Evolutionary conservation across 1,140 invertebrate species (phyloP), one percentile per base, ranked within the genome.

Genomic region (Stenopsyche tienmushanensis): DNA sequence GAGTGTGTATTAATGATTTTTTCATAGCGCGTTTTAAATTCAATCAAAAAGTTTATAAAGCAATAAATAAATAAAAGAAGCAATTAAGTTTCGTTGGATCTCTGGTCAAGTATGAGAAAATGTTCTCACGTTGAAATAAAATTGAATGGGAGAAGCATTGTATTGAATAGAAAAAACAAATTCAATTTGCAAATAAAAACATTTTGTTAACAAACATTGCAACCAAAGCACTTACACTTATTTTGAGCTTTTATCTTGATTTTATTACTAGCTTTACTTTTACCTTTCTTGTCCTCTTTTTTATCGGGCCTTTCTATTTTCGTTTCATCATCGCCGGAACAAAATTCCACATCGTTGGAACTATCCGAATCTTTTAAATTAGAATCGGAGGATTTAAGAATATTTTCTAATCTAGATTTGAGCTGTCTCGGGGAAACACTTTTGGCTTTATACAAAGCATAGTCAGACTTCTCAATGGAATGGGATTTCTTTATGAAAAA

Each of bases 351-450:
- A n/a, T 57, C 44, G 20, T 39, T 45, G 1, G 25, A 57, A 47
- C 21, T 63, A 25, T 67, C 68, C 2, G 47, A 60, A 17, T 44
- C 52, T 13, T 20, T 45, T 34, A 67, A 23, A 55, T 58, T 70
- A 18, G 47, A 64, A 13, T 47, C 50, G 9, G 62, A 64, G 20
- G 21, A 52, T 49, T 58, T 63, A 3, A 71, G 45, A 25, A 69
- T 71, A 64, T 66, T 71, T 52, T 81, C 80, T 17, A 82, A 57
- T 5, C 73, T 74, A 0, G 79, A 81, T 65, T 84, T 85, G 0
- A 85, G 66, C n/a, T 84, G 75, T 0, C 82, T 74, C 0, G 84
- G 83, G 0, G 85, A 85, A 0, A 85, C 84, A 7, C 83, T 83
- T 17, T 79, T 72, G 58, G 83, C 78, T 2, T 73, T 58, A 8